A percentile compares a stretch with the other conserved stretches of the same genome.
Conservation (phyloP, 2,113 vertebrate genomes). For the Syngnathus scovelli region DNA sequence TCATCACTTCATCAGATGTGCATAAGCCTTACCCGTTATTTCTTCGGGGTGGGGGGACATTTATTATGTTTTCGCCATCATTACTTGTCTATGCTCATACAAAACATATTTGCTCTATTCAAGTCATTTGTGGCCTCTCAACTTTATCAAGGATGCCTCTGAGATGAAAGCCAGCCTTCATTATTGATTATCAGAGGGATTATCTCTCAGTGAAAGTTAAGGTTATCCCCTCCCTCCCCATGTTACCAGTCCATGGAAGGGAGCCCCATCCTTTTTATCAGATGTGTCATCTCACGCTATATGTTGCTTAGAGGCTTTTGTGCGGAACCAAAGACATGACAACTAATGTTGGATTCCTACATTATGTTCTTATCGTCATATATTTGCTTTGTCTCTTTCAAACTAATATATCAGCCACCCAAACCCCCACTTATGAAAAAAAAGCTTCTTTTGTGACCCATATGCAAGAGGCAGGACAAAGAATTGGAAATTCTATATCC, state of each 20-base stretch:
- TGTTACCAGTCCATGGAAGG: slow-evolving; percentile 44
- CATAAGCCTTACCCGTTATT: slow-evolving; percentile 62
- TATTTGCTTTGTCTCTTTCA: slow-evolving; percentile 3
- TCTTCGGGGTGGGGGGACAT: slow-evolving; percentile 27
- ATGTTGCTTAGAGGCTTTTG: slow-evolving; percentile 23
- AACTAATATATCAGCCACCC: background rate
- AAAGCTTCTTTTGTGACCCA: background rate
- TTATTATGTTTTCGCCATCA: slow-evolving; percentile 28
- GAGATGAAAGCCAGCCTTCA: slow-evolving; percentile 58
- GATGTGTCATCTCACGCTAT: slow-evolving; percentile 47
- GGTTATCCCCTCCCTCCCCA: slow-evolving; percentile 41
- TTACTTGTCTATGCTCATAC: slow-evolving; percentile 32
- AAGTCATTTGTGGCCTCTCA: slow-evolving; percentile 53
- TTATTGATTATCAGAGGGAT: slow-evolving; percentile 70
- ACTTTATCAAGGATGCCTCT: slow-evolving; percentile 49
- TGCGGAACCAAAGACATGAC: slow-evolving; percentile 8
- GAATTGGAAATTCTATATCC: slow-evolving; percentile 49
- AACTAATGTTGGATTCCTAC: slow-evolving; percentile 31
- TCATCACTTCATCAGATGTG: slow-evolving; percentile 71
- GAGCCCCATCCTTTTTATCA: slow-evolving; percentile 35
- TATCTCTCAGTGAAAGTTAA: slow-evolving; percentile 50
- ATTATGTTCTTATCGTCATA: slow-evolving; percentile 5
- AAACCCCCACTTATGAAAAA: background rate
- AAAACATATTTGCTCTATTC: slow-evolving; percentile 36
- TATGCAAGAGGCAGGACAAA: slow-evolving; percentile 38